Evolutionary conservation across 2,888 invertebrate genomes (phyloP).

Genomic region (Drosophila ustulata): DNA sequence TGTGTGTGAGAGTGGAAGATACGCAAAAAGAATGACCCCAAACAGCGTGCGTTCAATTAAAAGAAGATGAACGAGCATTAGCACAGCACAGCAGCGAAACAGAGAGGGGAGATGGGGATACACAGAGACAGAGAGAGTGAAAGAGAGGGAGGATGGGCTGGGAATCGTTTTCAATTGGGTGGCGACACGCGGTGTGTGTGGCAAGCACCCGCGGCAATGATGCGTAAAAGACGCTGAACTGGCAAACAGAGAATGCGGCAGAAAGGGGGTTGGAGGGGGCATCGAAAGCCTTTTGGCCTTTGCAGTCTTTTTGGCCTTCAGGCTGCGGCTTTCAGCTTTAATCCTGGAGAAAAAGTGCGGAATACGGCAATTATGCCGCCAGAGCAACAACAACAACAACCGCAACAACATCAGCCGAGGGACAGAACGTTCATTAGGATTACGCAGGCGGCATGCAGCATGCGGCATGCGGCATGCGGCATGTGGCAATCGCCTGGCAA

Average conservation of each 20-base stretch:
- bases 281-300: constrained; percentile 10
- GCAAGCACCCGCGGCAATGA: constrained; percentile 48
- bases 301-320: constrained; percentile 15
- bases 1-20: background rate
- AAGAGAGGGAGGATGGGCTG: constrained; percentile 20
- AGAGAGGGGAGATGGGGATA: background rate
- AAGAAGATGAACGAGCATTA: constrained; percentile 59
- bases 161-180: constrained; percentile 36
- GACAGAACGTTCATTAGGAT: constrained; percentile 58
- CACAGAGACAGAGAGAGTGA: background rate
- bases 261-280: background rate
- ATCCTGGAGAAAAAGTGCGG: constrained; percentile 47
- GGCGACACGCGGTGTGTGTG: constrained; percentile 24
- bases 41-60: constrained; percentile 63
- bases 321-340: constrained; percentile 31
- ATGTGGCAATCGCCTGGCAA: background rate
- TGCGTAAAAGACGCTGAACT: constrained; percentile 61
- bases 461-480: constrained; percentile 1
- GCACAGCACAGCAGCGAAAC: constrained; percentile 12
- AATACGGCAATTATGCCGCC: constrained; percentile 51
- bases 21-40: constrained; percentile 16
- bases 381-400: constrained; percentile 5
- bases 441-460: constrained; percentile 28
- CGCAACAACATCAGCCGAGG: constrained; percentile 26
- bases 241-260: constrained; percentile 14